Evolutionary conservation across 2,888 invertebrate genomes (phyloP), one percentile per base, ranked within the genome.

Genomic region (Dioctria linearis): DNA sequence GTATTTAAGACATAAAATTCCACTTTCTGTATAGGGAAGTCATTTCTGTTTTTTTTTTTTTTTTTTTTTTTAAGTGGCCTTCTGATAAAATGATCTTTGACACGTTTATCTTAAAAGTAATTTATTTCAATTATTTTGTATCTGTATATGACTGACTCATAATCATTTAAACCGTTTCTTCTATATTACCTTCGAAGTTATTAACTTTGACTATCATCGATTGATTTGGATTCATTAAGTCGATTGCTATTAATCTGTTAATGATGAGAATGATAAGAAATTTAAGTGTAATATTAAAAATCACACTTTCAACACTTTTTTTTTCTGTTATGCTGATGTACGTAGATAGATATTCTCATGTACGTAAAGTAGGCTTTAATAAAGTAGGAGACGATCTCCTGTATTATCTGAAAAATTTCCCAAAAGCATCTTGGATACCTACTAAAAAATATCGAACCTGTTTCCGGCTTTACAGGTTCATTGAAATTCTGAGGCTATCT

Each of bases 81-180:
- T 46, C 67, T 25, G 46, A 46, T 67, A 65, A 65, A 65, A 65
- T 25, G 67, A 67, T 25, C 46, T 46, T 43, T 67, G 67, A 67
- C 67, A 46, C 46, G 46, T 71, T 71, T 71, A 71, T 71, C 71
- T 46, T 67, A 46, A 54, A 54, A 71, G 71, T 39, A 71, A 71
- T 71, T 71, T 71, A 71, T 71, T 71, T 71, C 39, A 71, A n/a
- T 49, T 67, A 67, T 25, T 25, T 46, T 67, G 46, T 37, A 40
- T 67, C 2, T 46, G 65, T 65, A 40, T 42, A 65, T 42, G 65
- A 65, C n/a, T 65, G 65, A n/a, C 8, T 49, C 42, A 42, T 65
- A 39, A 65, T 40, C 65, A 40, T 65, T 65, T 65, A 65, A 65
- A 65, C 25, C 42, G 40, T 11, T 65, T n/a, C 65, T 49, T 65